phyloP scores from a whole-genome alignment of 1,140 invertebrate species.

The Daktulosphaira vitifoliae region DNA sequence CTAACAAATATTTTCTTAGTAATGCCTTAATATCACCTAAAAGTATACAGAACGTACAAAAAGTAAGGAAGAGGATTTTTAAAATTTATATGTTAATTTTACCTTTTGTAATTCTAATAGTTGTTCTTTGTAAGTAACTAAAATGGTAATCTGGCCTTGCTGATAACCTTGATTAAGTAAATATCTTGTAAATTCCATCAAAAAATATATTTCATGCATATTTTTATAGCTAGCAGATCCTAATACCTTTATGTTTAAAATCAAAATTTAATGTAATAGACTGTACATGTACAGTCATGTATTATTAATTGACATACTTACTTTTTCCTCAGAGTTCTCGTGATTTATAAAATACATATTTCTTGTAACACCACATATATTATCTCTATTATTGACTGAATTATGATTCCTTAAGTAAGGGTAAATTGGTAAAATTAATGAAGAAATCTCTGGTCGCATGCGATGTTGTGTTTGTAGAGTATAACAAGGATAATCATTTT shows the following conservation, averaged over 20 bases:
- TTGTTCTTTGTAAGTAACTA: conserved; percentile 57
- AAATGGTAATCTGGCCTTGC: conserved; percentile 53
- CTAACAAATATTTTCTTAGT: too few relatives aligned
- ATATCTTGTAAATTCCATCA: conserved; percentile 50
- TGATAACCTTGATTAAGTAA: conserved; percentile 52
- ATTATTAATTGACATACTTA: conserved; percentile 17
- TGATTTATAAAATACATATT: conserved; percentile 57
- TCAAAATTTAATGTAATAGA: too few relatives aligned
- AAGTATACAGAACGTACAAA: too few relatives aligned
- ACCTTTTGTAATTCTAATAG: conserved; percentile 22
- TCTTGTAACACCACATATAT: conserved; percentile 46
- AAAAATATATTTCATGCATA: conserved; percentile 50
- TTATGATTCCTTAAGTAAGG: conserved; percentile 48
- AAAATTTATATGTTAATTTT: too few relatives aligned
- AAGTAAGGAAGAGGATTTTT: too few relatives aligned
- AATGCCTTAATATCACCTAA: too few relatives aligned
- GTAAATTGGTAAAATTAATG: conserved; percentile 50
- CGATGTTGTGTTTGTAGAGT: conserved; percentile 53
- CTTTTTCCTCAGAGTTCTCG: conserved; percentile 44
- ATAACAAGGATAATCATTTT: conserved; percentile 48
- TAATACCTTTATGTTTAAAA: background rate
- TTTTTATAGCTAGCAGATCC: conserved; percentile 28
- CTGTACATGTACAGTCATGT: too few relatives aligned
- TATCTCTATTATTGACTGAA: conserved; percentile 46
- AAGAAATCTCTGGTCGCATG: conserved; percentile 59